phyloP scores from a whole-genome alignment of 1,140 invertebrate species.

The Drosophila carrolli region DNA sequence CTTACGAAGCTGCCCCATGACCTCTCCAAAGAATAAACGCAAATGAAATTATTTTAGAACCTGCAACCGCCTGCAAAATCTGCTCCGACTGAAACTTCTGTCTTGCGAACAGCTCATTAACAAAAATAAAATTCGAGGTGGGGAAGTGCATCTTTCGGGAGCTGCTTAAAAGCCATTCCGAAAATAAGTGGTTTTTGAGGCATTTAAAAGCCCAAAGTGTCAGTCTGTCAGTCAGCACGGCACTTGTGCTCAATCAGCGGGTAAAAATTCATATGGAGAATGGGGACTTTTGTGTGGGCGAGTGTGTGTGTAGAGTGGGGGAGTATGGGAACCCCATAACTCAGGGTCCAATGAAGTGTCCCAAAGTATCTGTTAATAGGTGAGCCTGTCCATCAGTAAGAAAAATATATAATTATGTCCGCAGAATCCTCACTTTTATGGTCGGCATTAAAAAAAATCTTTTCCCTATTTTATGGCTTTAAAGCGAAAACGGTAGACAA shows the following conservation, averaged over 20 bases:
- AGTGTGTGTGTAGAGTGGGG: constrained; percentile 10
- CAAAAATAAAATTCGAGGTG: background rate
- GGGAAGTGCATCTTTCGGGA: constrained; percentile 61
- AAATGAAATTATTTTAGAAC: too few species aligned
- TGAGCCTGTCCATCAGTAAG: constrained; percentile 1
- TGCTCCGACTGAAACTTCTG: constrained; percentile 7
- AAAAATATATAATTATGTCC: background rate
- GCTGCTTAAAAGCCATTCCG: constrained; percentile 78
- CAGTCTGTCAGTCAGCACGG: constrained; percentile 70
- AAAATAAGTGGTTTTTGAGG: constrained; percentile 49
- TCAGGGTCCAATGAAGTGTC: constrained; percentile 75
- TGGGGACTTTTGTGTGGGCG: constrained; percentile 41
- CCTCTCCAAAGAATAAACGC: too few species aligned
- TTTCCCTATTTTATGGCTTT: constrained; percentile 60
- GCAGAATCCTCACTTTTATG: constrained; percentile 35
- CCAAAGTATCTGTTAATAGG: constrained; percentile 79
- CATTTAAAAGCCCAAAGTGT: constrained; percentile 81
- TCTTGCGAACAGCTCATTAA: constrained; percentile 69
- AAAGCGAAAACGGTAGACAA: constrained; percentile 54
- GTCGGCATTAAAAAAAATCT: constrained; percentile 61
- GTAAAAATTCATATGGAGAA: constrained; percentile 1
- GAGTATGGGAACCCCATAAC: constrained; percentile 56
- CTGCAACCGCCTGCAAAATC: too few species aligned
- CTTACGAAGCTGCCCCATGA: too few species aligned
- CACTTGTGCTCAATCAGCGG: constrained; percentile 79